Percentiles rank a stretch among this genome's conserved stretches.
These are phyloP conservation scores for Drosophila aldrichi DNA, from an alignment of 2,888 invertebrate species.

Conservation along the genomic window DNA sequence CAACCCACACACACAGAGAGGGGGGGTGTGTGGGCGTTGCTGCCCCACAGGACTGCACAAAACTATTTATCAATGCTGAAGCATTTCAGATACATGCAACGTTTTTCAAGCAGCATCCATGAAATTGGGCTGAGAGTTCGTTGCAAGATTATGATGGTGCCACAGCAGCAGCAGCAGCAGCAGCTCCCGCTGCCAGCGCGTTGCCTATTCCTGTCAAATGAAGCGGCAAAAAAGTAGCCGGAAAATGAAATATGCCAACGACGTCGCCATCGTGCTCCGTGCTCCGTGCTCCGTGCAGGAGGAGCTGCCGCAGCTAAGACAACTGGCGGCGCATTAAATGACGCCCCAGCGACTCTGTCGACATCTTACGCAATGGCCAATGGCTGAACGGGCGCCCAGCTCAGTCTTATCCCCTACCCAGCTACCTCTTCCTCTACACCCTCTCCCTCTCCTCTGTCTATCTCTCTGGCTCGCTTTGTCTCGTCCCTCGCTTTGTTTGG, in stretches of 20 bases:
- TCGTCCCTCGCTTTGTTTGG: slow-evolving; percentile 43
- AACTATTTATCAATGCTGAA: slow-evolving; percentile 82
- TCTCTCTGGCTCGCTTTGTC: background rate
- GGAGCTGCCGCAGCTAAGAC: slow-evolving; percentile 53
- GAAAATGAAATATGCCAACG: slow-evolving; percentile 83
- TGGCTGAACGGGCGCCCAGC: slow-evolving; percentile 19
- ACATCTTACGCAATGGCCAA: slow-evolving; percentile 77
- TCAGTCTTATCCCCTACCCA: background rate
- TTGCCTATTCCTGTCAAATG: slow-evolving; percentile 75
- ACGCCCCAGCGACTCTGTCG: slow-evolving; percentile 82
- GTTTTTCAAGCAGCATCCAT: slow-evolving; percentile 58
- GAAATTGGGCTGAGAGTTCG: slow-evolving; percentile 43
- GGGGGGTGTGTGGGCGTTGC: background rate
- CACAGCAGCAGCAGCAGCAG: too few relatives aligned
- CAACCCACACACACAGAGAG: slow-evolving; percentile 32
- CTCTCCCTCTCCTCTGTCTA: background rate
- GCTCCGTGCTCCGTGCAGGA: slow-evolving; percentile 17
- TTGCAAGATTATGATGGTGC: slow-evolving; percentile 71
- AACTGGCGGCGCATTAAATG: slow-evolving; percentile 82
- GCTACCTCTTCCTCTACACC: fast-evolving
- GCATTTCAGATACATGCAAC: slow-evolving; percentile 78
- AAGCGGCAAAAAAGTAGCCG: slow-evolving; percentile 83
- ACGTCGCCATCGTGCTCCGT: slow-evolving; percentile 59
- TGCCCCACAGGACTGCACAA: slow-evolving; percentile 65
- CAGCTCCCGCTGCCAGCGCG: background rate